Evolutionary conservation across 2,888 invertebrate genomes (phyloP).

Genomic region (Netelia fuscicornis): DNA sequence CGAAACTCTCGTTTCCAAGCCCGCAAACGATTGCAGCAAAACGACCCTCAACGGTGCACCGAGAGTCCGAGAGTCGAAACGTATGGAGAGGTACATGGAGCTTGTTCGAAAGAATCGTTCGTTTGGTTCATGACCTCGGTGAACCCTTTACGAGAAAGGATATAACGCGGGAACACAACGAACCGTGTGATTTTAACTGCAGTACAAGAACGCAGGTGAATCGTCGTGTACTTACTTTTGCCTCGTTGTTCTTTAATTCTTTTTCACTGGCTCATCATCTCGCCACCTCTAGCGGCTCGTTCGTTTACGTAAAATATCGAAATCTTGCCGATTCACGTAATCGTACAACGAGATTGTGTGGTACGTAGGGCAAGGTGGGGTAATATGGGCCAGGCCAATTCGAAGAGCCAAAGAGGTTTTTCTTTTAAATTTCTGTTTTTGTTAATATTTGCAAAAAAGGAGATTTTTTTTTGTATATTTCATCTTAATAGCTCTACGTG

Average conservation of each 20-base stretch:
- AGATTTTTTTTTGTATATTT: too few species aligned
- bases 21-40: slow-evolving; percentile 1
- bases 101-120: slow-evolving; percentile 32
- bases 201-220: slow-evolving; percentile 26
- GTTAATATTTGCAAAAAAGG: too few species aligned
- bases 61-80: background rate
- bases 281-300: background rate
- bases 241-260: slow-evolving; percentile 27
- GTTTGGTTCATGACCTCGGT: slow-evolving; percentile 48
- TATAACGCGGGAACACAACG: background rate
- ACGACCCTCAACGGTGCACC: background rate
- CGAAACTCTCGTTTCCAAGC: slow-evolving; percentile 19
- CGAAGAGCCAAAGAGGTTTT: too few species aligned
- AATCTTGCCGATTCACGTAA: slow-evolving; percentile 52
- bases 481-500: too few species aligned
- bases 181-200: slow-evolving; percentile 45
- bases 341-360: slow-evolving; percentile 28
- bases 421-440: too few species aligned
- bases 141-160: slow-evolving; percentile 22
- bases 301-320: slow-evolving; percentile 59
- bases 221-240: slow-evolving; percentile 22
- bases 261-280: slow-evolving; percentile 15
- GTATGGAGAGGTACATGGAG: background rate
- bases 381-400: too few species aligned
- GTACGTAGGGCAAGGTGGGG: background rate